Conservation (phyloP, 1,140 invertebrate genomes). For the Caenorhabditis brenneri region DNA sequence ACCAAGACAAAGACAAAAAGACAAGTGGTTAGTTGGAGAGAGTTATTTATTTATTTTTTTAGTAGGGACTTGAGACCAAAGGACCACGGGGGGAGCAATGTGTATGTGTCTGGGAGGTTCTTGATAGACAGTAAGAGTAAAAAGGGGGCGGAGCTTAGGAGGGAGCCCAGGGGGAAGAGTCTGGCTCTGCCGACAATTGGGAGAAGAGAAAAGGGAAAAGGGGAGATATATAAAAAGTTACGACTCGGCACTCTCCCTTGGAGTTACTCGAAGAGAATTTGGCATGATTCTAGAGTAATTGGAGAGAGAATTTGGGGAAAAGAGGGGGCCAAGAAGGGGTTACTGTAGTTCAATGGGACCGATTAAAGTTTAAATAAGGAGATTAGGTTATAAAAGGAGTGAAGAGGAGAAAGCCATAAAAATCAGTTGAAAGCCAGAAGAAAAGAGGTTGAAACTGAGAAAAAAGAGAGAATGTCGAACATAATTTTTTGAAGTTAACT, state of each 20-base stretch:
- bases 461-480: background rate
- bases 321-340: background rate
- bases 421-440: too few species aligned
- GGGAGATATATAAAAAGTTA: slow-evolving; percentile 17
- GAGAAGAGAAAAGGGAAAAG: background rate
- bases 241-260: background rate
- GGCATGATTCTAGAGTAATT: too few species aligned
- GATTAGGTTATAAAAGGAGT: background rate
- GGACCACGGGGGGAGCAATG: too few species aligned
- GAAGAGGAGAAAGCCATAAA: background rate
- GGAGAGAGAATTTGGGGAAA: background rate
- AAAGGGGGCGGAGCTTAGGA: background rate
- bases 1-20: background rate
- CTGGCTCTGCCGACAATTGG: background rate
- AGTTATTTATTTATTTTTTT: background rate
- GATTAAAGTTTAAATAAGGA: background rate
- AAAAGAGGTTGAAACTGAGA: background rate
- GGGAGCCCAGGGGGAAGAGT: background rate
- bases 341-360: background rate
- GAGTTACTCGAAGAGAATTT: too few species aligned
- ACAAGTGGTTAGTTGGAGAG: background rate
- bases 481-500: too few species aligned
- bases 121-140: slow-evolving; percentile 24
- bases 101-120: too few species aligned
- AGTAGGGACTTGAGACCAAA: background rate